Evolutionary conservation across 2,113 vertebrate species (phyloP), one percentile per base, ranked within the genome.

Genomic region (Symphodus melops): DNA sequence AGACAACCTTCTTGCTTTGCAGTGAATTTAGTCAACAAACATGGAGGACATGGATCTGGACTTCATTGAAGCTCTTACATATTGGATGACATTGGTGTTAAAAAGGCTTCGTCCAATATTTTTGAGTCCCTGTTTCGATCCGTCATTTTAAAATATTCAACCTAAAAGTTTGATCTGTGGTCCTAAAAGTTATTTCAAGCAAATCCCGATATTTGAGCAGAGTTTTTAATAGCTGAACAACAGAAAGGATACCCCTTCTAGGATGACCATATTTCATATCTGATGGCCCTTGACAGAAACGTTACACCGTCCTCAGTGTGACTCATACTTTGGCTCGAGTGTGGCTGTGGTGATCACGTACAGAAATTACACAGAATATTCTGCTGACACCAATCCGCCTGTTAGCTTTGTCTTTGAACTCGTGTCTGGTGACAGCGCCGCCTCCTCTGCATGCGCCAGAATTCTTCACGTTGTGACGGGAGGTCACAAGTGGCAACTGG

Each of bases 381-480:
- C 39, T 66, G 81, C 46, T 75, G 78, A 87, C 85, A 79, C 55
- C 4, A 71, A 81, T 83, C 77, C 64, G 20, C 75, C 44, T 33
- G 70, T 83, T 84, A 75, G 75, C 58, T 75, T 85, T 85, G 78
- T 87, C 86, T 90, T 92, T 89, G 87, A 91, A 87, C 77, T 39
- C 20, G 82, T 74, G 60, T 86, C 81, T 81, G 83, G 74, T 91
- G 86, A 88, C 82, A 81, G 75, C 36, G 56, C 14, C 72, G 79
- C 72, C 77, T 81, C 60, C 12, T 1, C 61, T 75, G 67, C 75
- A 25, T 69, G 56, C 12, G 44, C 48, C 21, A 54, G n/a, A 79
- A 80, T 78, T 68, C 68, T 60, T 83, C 37, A 82, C 64, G 79
- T 76, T 74, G 78, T 58, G 80, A 33, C 53, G 59, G 73, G 77